phyloP scores from a whole-genome alignment of 2,888 invertebrate genomes.

The Plagodis pulveraria region DNA sequence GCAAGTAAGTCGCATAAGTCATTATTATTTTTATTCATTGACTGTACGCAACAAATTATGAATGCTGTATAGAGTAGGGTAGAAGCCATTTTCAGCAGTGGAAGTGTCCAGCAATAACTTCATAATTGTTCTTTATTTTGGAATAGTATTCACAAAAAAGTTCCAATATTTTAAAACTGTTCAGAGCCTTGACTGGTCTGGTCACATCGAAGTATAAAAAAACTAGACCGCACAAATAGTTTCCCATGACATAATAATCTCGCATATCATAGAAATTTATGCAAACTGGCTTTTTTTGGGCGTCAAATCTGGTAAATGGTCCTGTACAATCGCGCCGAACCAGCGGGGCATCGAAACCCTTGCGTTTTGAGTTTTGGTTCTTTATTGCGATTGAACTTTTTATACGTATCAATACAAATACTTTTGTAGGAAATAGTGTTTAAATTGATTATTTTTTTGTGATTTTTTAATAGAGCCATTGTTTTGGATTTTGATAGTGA shows the following conservation, averaged over 20 bases:
- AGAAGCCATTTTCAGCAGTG: too few relatives aligned
- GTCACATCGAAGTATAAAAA: conserved; percentile 5
- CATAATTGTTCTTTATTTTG: too few relatives aligned
- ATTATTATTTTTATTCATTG: too few relatives aligned
- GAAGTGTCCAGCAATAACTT: too few relatives aligned
- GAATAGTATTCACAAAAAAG: not conserved
- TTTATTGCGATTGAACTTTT: conserved; percentile 32
- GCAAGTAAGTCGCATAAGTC: too few relatives aligned
- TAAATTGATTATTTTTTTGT: conserved; percentile 36
- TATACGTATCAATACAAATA: conserved; percentile 20
- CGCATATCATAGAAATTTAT: conserved; percentile 59
- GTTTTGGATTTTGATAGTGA: conserved; percentile 43
- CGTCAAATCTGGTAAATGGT: conserved; percentile 50
- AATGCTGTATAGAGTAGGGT: too few relatives aligned
- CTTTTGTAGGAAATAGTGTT: conserved; percentile 12
- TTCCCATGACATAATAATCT: conserved; percentile 60
- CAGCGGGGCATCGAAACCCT: conserved; percentile 47
- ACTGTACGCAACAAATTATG: too few relatives aligned
- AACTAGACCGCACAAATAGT: conserved; percentile 60
- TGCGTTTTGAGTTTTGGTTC: conserved; percentile 28
- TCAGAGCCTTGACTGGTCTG: too few relatives aligned
- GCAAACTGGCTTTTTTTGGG: conserved; percentile 57
- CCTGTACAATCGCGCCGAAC: conserved; percentile 33
- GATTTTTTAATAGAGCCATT: conserved; percentile 47
- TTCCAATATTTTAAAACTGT: not conserved